Percentiles rank a stretch among this genome's conserved stretches.
These are phyloP conservation scores for Drosophila quadrilineata DNA, from an alignment of 1,140 invertebrate species.

Conservation along the genomic window DNA sequence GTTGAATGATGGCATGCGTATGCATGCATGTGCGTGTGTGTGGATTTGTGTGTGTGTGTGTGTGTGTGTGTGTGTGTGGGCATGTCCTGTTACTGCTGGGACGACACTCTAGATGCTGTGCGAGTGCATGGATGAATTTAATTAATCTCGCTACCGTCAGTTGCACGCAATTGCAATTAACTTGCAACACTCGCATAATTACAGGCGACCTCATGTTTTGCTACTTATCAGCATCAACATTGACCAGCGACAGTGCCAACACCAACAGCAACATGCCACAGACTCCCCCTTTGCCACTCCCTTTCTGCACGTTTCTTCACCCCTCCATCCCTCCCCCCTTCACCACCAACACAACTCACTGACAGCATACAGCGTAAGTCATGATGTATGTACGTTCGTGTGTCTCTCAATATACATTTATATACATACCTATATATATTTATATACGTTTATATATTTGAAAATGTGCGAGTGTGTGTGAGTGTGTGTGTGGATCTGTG, in stretches of 20 bases:
- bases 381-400: background rate
- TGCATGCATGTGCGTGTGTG: no score
- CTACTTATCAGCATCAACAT: slow-evolving; percentile 80
- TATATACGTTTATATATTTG: no score
- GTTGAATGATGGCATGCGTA: slow-evolving; percentile 3
- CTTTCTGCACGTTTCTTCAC: no score
- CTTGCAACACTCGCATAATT: slow-evolving; percentile 81
- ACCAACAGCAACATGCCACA: background rate
- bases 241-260: slow-evolving; percentile 41
- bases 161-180: slow-evolving; percentile 81
- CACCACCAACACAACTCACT: no score
- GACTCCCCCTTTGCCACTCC: no score
- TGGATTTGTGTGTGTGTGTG: no score
- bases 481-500: background rate
- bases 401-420: background rate
- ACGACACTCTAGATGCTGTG: slow-evolving; percentile 5
- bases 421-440: no score
- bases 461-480: background rate
- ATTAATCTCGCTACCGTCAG: slow-evolving; percentile 80
- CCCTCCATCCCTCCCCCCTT: no score
- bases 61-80: no score
- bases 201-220: slow-evolving; percentile 80
- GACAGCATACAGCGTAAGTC: slow-evolving; percentile 37
- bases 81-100: background rate
- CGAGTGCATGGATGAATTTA: slow-evolving; percentile 67